Base-by-base conservation (phyloP, 2,113 vertebrate species). In the Syngnathus typhle region DNA sequence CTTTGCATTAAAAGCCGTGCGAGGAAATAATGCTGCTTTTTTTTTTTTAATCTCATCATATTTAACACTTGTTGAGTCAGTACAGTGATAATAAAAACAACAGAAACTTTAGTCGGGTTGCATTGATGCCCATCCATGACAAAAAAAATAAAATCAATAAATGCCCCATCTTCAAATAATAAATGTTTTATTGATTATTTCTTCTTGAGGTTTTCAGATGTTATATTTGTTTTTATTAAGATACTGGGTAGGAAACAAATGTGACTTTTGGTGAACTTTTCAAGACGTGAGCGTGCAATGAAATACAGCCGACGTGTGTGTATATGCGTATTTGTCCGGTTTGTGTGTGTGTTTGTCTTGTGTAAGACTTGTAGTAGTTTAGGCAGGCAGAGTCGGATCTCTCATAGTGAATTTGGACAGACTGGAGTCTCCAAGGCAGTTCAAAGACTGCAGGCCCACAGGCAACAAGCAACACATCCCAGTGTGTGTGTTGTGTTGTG, bases 381-480 rank as follows among this genome's bases (percentile, higher is more conserved):
- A 71, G 84, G 79, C 87, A 88, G 87, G 76, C 76, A 70, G 73
- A 81, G 82, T 78, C 78, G 84, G 77, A 86, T 84, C 79, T 78
- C 88, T 88, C 87, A 82, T 16, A 82, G 81, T 85, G 84, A 85
- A 88, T 90, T 88, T 87, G 85, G 84, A 77, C 83, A 86, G 85
- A 88, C 84, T 78, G 83, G 79, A 90, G 83, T 88, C 78, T 88
- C 84, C 84, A 82, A 85, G 75, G 79, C 85, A 89, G 88, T 87
- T 88, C 84, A 88, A 89, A 89, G 85, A 87, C 81, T 81, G 81
- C 81, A 85, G 83, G 79, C 88, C 88, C 88, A 87, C 85, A 84
- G 87, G 87, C 88, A 84, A 88, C 82, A 87, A 82, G 73, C 82
- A 87, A 80, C 79, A 78, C 78, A 71, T 75, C 82, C 71, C 79